Conservation (phyloP, 2,113 vertebrate genomes). For the Perca schrenkii region DNA sequence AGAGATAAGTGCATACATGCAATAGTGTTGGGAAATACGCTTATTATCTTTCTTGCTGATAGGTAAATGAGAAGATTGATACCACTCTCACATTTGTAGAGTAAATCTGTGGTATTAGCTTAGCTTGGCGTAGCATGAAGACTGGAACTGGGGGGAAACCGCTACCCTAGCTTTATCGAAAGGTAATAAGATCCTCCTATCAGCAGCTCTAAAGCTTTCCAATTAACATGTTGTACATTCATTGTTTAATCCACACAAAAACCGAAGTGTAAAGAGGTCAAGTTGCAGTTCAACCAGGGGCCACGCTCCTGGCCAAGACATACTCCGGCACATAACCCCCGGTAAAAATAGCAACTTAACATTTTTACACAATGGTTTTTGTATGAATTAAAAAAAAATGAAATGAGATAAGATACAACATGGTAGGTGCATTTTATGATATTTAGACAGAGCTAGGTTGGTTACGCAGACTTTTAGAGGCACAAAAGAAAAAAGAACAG, state of each 20-base stretch:
- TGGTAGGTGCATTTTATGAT: neutral
- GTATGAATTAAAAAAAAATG: no score
- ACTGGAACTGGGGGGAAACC: neutral
- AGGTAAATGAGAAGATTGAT: neutral
- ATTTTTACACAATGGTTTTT: neutral
- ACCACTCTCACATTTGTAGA: neutral
- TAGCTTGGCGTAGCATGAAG: neutral
- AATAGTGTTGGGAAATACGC: neutral
- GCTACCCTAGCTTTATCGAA: neutral
- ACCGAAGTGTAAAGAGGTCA: neutral
- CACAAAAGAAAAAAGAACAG: no score
- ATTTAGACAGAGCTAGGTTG: neutral
- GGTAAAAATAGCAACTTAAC: neutral
- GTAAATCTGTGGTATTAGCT: neutral
- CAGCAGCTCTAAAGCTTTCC: neutral
- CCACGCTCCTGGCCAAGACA: neutral
- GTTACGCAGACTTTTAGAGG: no score
- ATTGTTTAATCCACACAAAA: neutral
- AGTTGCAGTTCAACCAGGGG: neutral
- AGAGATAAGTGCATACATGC: neutral
- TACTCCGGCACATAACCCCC: neutral
- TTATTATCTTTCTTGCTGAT: neutral
- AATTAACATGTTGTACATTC: neutral
- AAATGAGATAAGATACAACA: no score
- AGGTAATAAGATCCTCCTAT: neutral